phyloP scores from a whole-genome alignment of 2,113 vertebrate species.

The Romanogobio albipinnatus region DNA sequence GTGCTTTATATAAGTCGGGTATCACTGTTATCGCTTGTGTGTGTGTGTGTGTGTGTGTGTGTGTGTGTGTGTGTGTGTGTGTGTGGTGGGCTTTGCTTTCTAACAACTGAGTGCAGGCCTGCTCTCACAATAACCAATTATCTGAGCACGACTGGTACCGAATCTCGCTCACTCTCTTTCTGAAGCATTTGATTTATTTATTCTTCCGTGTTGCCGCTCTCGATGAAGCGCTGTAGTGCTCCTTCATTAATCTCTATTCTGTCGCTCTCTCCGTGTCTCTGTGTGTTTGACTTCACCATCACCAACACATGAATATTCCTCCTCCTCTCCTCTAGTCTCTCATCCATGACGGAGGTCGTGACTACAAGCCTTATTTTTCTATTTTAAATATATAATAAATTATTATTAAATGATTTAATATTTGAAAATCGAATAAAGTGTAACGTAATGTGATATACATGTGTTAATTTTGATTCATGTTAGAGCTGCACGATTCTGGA shows the following conservation, averaged over 20 bases:
- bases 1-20: not conserved
- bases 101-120: constrained; percentile 61
- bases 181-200: constrained; percentile 20
- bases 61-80: not conserved
- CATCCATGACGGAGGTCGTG: not conserved
- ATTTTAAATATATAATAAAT: not conserved
- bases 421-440: too few species aligned
- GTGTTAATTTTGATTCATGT: too few species aligned
- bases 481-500: too few species aligned
- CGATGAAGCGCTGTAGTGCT: constrained; percentile 52
- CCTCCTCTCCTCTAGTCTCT: not conserved
- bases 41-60: not conserved
- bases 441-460: too few species aligned
- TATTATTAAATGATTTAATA: too few species aligned
- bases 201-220: constrained; percentile 33
- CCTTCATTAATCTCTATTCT: constrained; percentile 58
- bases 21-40: not conserved
- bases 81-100: constrained; percentile 57
- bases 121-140: constrained; percentile 74
- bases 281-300: too few species aligned
- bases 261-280: too few species aligned
- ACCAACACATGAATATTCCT: too few species aligned
- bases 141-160: constrained; percentile 59
- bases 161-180: not conserved
- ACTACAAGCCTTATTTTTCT: not conserved